phyloP scores from a whole-genome alignment of 1,140 invertebrate genomes.

The Drosophila gunungcola region DNA sequence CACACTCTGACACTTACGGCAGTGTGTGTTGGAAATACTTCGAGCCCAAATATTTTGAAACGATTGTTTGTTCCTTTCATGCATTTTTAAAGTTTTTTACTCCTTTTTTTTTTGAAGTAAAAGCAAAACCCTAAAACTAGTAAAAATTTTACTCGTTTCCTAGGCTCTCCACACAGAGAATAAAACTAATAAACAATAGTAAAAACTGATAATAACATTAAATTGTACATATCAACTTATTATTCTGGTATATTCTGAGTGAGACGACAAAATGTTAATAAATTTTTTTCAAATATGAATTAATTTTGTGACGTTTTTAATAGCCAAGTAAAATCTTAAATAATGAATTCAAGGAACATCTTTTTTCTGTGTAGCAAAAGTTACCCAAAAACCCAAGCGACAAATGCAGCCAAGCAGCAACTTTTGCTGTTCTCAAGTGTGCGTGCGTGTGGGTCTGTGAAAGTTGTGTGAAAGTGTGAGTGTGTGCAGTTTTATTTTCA shows the following conservation, averaged over 20 bases:
- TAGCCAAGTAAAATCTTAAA: no score
- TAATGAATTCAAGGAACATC: no score
- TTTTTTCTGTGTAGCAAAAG: slow-evolving; percentile 26
- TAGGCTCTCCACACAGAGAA: slow-evolving; percentile 19
- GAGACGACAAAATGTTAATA: no score
- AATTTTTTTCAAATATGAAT: no score
- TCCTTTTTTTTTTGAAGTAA: slow-evolving; percentile 9
- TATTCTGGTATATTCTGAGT: no score
- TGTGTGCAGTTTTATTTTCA: slow-evolving; percentile 63
- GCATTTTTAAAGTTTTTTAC: slow-evolving; percentile 37
- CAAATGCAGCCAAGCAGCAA: slow-evolving; percentile 52
- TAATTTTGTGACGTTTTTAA: no score
- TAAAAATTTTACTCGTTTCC: slow-evolving; percentile 24
- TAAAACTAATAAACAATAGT: no score
- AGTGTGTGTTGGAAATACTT: slow-evolving; percentile 14
- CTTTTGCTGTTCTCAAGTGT: slow-evolving; percentile 41
- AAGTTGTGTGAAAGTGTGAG: slow-evolving; percentile 5
- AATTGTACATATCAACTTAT: no score
- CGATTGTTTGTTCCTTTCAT: slow-evolving; percentile 45
- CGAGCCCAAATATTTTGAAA: slow-evolving; percentile 42
- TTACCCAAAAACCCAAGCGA: slow-evolving; percentile 24
- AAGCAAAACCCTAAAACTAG: background rate
- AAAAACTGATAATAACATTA: no score
- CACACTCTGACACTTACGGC: slow-evolving; percentile 8
- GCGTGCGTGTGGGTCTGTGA: slow-evolving; percentile 1